Base-by-base conservation (phyloP, 2,888 invertebrate species). In the Ornithoptera priamus region DNA sequence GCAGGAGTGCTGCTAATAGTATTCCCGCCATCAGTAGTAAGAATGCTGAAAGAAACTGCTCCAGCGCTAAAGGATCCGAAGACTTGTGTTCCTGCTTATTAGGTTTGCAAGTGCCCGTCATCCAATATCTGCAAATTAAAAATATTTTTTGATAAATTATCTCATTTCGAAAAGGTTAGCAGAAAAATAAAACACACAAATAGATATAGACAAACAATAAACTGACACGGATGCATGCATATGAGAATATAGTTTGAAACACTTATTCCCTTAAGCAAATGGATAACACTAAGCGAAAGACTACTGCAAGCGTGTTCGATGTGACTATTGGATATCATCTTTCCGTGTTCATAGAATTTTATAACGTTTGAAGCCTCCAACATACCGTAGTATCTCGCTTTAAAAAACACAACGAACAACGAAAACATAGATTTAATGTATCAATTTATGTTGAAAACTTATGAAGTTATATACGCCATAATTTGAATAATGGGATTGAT, bases 1-100 rank as follows among this genome's bases (percentile, higher is more conserved):
- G 94, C 68, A 99, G 94, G 39, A 98, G 88, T 0, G 97, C 96
- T 0, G 99, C 98, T 75, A 99, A 93, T 72, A 98, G 93, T 78
- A 99, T 98, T 60, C 99, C 99, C 71, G 97, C 97, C 95, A 98
- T 98, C 68, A 99, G 94, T 73, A 99, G 94, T 71, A 99, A 94
- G 89, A 99, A 99, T 65, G 99, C 99, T 72, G 98, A 98, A 84
- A 99, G 95, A 92, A 99, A 99, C 93, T 99, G 99, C 88, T 98
- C 97, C 76, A 97, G 93, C 15, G 97, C 97, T 76, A 98, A 89
- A 3, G 97, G 97, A 89, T 97, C 98, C 70, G 97, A 97, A 72
- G 97, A 97, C 88, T 97, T 97, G 83, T 97, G 96, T 85, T 97
- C 96, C 86, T 98, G 96, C 84, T 97, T 97, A 74, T 97, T 97